Conservation (phyloP, 92 coral and sea anemone genomes). For the Phymanthus crucifer region DNA sequence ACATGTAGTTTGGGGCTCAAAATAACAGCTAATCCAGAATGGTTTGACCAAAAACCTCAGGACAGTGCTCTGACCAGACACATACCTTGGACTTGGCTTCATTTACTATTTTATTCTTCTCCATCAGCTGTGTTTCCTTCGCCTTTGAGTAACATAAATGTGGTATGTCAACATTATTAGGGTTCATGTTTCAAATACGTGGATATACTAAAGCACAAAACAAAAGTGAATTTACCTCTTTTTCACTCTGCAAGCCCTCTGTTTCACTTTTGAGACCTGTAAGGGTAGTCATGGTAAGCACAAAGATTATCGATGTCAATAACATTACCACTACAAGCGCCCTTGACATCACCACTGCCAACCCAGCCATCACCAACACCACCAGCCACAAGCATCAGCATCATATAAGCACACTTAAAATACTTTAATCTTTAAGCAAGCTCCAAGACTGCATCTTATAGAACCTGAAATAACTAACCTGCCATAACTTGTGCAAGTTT, state of each 20-base stretch:
- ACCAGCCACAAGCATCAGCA: too few relatives aligned
- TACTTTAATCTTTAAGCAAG: too few relatives aligned
- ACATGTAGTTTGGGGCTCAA: too few relatives aligned
- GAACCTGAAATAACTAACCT: conserved; percentile 47
- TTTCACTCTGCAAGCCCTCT: conserved; percentile 90
- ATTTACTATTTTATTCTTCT: conserved; percentile 84
- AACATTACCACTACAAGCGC: neutral
- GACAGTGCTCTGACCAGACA: neutral
- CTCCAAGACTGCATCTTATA: neutral
- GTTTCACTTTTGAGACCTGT: conserved; percentile 72
- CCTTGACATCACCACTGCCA: neutral
- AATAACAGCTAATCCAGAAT: too few relatives aligned
- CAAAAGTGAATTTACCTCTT: conserved; percentile 63
- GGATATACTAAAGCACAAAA: too few relatives aligned
- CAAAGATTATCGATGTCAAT: too few relatives aligned
- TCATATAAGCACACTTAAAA: too few relatives aligned
- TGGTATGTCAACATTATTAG: too few relatives aligned
- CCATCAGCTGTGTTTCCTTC: conserved; percentile 82
- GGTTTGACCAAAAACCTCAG: too few relatives aligned
- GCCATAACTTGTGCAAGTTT: conserved; percentile 93
- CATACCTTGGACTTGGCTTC: conserved; percentile 92
- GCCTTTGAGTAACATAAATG: conserved; percentile 48
- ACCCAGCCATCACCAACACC: neutral
- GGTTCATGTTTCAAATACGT: too few relatives aligned
- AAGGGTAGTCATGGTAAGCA: neutral